Base-by-base conservation (phyloP, 2,888 invertebrate genomes). In the Aspidapion aeneum region DNA sequence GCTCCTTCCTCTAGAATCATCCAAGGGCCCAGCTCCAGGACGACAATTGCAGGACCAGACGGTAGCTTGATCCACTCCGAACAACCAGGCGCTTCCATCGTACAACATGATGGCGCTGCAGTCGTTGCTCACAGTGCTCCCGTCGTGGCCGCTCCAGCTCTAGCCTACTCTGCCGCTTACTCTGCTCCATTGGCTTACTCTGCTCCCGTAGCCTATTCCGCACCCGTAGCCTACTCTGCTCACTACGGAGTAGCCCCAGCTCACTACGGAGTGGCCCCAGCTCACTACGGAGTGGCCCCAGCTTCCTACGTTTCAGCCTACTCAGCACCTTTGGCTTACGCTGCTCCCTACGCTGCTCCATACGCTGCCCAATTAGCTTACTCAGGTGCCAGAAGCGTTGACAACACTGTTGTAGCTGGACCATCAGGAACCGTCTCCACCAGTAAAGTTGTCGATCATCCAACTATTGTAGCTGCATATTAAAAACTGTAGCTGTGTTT, bases 371-470 rank as follows among this genome's bases (percentile, higher is more conserved):
- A 60, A 35, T 59, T 60, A 3, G 49, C 62, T 51, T 65, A 64
- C 18, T 69, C 65, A 18, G 63, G 54, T 54, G 58, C 63, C 17
- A 16, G 63, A 65, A 54, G 60, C 69, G 18, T 63, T 19, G 66
- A 66, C 50, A 68, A 35, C 12, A 65, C 69, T 51, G 60, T 68
- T 21, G 61, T 65, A 55, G 63, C 64, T 22, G 69, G 74, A 57
- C 74, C 75, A 21, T 74, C 74, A 49, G 74, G 75, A 18, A 73
- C 71, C n/a, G 72, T 75, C 51, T 65, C 70, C 18, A 68, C 73
- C 20, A 65, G 70, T 60, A 67, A 62, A 62, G 65, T 68, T 60
- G 62, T 67, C 9, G 67, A 63, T 21, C 54, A 65, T n/a, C 63
- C 64, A n/a, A 35, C 35, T 7, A 16, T 52, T 0, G 52, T 61